These are phyloP conservation scores for Sylvia atricapilla DNA, from an alignment of 2,113 vertebrate species.

Conservation along the genomic window DNA sequence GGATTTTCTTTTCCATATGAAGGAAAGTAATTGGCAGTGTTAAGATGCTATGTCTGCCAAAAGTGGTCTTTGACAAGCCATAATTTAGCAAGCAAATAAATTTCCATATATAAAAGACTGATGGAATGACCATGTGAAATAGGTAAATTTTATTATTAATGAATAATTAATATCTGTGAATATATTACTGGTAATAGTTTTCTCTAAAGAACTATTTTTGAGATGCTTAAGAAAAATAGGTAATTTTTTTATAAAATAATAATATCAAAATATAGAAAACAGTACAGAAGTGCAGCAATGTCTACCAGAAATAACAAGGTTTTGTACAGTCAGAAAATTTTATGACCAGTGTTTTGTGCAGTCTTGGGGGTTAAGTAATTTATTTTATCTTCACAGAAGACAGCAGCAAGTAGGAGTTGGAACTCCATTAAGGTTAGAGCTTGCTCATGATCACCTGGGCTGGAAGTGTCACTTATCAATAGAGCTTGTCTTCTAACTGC, in stretches of 20 bases:
- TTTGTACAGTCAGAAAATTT: not conserved
- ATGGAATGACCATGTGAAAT: conserved; percentile 36
- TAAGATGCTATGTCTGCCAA: conserved; percentile 8
- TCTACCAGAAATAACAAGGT: not conserved
- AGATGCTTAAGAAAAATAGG: not conserved
- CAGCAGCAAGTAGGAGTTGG: not conserved
- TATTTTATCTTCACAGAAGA: not conserved
- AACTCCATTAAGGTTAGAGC: not conserved
- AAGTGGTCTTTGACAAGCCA: conserved; percentile 29
- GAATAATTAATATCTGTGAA: conserved; percentile 42
- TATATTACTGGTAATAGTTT: conserved; percentile 46
- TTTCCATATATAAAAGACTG: conserved; percentile 58
- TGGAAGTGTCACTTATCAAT: not conserved
- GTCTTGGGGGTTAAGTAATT: not conserved
- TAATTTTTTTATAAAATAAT: not conserved
- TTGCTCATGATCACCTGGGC: not conserved
- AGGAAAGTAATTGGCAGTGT: conserved; percentile 3
- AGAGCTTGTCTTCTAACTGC: not conserved
- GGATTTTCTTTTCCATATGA: conserved; percentile 12
- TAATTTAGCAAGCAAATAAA: conserved; percentile 58
- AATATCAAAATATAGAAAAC: not conserved
- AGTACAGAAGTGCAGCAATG: not conserved
- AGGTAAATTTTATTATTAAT: conserved; percentile 34
- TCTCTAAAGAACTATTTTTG: conserved; percentile 8
- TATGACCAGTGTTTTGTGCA: not conserved